These are phyloP conservation scores for Heliconius melpomene DNA, from an alignment of 1,140 invertebrate genomes.

Conservation along the genomic window DNA sequence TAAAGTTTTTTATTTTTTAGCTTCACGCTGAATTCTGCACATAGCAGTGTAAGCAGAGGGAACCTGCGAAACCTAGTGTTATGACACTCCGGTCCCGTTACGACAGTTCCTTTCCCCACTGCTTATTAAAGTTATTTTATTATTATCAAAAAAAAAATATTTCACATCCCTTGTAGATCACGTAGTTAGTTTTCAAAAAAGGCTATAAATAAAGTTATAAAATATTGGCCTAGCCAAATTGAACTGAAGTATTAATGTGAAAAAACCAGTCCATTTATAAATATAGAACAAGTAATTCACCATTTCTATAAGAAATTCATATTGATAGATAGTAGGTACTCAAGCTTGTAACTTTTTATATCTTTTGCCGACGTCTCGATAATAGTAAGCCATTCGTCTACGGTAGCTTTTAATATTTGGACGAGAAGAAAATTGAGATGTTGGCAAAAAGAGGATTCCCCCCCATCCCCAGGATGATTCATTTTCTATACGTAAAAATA, in stretches of 20 bases:
- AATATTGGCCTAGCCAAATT: neutral
- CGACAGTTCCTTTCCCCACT: too few relatives aligned
- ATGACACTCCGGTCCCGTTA: too few relatives aligned
- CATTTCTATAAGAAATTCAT: constrained; percentile 13
- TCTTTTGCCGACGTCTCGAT: neutral
- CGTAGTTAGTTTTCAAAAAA: neutral
- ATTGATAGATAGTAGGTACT: neutral
- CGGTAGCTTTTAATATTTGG: constrained; percentile 12
- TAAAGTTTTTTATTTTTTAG: too few relatives aligned
- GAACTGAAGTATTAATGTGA: neutral
- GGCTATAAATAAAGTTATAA: neutral
- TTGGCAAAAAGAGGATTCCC: neutral
- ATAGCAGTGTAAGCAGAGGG: too few relatives aligned
- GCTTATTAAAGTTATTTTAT: too few relatives aligned
- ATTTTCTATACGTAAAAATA: neutral
- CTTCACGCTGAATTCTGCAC: too few relatives aligned
- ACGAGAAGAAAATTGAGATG: neutral
- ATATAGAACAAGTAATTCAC: neutral
- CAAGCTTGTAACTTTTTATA: constrained; percentile 4
- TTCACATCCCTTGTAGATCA: too few relatives aligned
- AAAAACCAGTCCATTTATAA: constrained; percentile 5
- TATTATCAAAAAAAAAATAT: too few relatives aligned
- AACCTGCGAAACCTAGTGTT: too few relatives aligned
- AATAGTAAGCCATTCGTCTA: constrained; percentile 12
- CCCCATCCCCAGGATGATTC: too few relatives aligned